A percentile compares a stretch with the other conserved stretches of the same genome.
These are phyloP conservation scores for Halictus rubicundus DNA, from an alignment of 1,140 invertebrate genomes.

Conservation along the genomic window DNA sequence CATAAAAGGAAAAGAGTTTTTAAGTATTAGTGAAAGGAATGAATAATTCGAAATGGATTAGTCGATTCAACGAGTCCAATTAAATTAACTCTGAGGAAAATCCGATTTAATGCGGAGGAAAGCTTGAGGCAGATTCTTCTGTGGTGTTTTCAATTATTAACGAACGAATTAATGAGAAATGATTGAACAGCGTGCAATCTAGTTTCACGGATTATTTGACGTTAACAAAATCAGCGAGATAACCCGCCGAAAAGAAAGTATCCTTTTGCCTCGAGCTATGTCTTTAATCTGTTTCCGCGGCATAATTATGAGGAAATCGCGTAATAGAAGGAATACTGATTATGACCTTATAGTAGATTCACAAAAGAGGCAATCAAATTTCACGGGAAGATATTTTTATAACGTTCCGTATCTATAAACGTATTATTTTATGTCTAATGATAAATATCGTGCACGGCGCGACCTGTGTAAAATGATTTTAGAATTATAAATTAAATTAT, in stretches of 20 bases:
- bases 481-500: too few species aligned
- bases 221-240: slow-evolving; percentile 24
- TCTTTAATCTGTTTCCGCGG: slow-evolving; percentile 25
- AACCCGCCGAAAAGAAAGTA: slow-evolving; percentile 14
- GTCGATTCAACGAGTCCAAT: not conserved
- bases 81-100: not conserved
- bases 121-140: not conserved
- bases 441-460: too few species aligned
- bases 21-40: not conserved
- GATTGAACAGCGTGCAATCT: slow-evolving; percentile 14
- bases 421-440: not conserved
- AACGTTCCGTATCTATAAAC: not conserved
- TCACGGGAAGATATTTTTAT: not conserved
- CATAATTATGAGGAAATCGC: slow-evolving; percentile 2
- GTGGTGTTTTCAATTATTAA: slow-evolving; percentile 19
- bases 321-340: slow-evolving; percentile 9
- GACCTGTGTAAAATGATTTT: too few species aligned
- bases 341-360: not conserved
- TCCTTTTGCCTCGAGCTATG: slow-evolving; percentile 6
- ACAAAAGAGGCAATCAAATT: slow-evolving; percentile 26
- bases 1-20: not conserved
- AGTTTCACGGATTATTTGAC: slow-evolving; percentile 25
- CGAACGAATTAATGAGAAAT: slow-evolving; percentile 10
- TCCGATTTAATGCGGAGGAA: slow-evolving; percentile 9
- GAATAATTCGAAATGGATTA: not conserved